Conservation (phyloP, 2,113 vertebrate genomes). For the Raphicerus campestris region DNA sequence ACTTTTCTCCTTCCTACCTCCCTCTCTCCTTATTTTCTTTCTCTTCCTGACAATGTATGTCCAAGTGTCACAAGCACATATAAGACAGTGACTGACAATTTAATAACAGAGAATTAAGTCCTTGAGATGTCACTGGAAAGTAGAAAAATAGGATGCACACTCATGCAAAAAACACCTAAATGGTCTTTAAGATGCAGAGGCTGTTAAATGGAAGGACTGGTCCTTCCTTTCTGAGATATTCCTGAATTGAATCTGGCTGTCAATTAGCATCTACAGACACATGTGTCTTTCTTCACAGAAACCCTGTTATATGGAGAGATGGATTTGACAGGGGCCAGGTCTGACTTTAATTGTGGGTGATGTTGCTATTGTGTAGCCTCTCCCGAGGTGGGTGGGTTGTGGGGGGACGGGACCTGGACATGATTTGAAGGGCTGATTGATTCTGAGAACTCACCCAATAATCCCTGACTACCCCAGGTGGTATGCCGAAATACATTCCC, state of each 20-base stretch:
- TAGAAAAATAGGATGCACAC: background rate
- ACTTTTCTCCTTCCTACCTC: too few relatives aligned
- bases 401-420: accelerated
- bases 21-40: background rate
- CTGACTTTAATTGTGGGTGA: background rate
- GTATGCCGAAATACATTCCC: background rate
- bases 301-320: background rate
- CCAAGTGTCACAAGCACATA: background rate
- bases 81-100: background rate
- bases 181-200: background rate
- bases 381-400: background rate
- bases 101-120: background rate
- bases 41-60: background rate
- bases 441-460: background rate
- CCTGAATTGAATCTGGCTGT: slow-evolving; percentile 17
- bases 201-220: background rate
- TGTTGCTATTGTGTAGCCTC: background rate
- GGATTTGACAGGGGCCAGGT: background rate
- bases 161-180: background rate
- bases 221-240: slow-evolving; percentile 1
- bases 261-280: background rate
- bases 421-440: background rate
- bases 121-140: background rate
- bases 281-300: background rate
- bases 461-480: background rate